Percentiles rank a stretch among this genome's conserved stretches.
Evolutionary conservation across 2,888 invertebrate genomes (phyloP).

Genomic region (Carterocephalus palaemon): DNA sequence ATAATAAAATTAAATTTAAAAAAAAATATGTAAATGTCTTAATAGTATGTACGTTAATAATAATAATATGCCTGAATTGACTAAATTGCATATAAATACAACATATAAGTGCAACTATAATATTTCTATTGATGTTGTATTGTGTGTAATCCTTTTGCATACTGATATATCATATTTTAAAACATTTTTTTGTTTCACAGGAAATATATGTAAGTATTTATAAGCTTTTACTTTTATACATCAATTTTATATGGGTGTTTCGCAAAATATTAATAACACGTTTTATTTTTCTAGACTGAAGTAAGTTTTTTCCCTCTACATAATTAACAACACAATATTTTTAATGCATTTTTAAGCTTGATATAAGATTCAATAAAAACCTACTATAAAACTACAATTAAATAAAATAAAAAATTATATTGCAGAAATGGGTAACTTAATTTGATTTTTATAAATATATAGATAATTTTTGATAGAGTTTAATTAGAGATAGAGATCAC

Average conservation of each 20-base stretch:
- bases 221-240: not conserved
- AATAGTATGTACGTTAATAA: too few species aligned
- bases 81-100: too few species aligned
- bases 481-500: not conserved
- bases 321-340: not conserved
- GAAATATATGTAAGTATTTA: slow-evolving; percentile 3
- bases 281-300: not conserved
- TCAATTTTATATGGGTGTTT: not conserved
- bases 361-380: not conserved
- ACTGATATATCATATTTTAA: too few species aligned
- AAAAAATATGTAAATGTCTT: too few species aligned
- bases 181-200: not conserved
- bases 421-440: not conserved
- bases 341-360: not conserved
- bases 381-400: too few species aligned
- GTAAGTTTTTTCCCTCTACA: not conserved
- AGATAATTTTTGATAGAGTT: not conserved
- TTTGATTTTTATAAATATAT: not conserved
- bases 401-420: not conserved
- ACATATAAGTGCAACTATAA: too few species aligned
- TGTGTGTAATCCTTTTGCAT: too few species aligned
- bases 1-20: too few species aligned
- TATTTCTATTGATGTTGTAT: too few species aligned
- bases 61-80: too few species aligned
- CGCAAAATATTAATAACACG: not conserved